Evolutionary conservation across 1,140 invertebrate species (phyloP), one percentile per base, ranked within the genome.

Genomic region (Ruditapes philippinarum): DNA sequence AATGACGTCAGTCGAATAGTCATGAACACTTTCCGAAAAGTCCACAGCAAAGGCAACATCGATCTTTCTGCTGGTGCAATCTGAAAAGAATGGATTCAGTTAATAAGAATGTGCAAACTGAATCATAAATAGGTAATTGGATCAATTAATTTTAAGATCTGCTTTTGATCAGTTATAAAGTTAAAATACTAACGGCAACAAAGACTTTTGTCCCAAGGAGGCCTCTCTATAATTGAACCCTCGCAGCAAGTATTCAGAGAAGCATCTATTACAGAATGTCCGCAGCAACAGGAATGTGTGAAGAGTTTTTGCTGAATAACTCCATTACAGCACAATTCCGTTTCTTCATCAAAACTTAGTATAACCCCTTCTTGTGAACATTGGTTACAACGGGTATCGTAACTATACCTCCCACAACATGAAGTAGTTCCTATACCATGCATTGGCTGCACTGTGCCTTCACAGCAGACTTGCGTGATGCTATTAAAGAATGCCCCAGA

Each of bases 21-120:
- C 57, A n/a, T 60, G 57, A 31, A 73, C 31, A 33, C 68, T 73
- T 73, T 73, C 68, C 4, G 68, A 73, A 9, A 38, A 33, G 31
- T 73, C 68, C 5, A 31, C 68, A 73, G n/a, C 68, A 19, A 73
- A 14, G 19, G 68, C 68, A 73, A 73, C 38, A n/a, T 73, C 68
- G 11, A 73, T 17, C 36, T 40, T 14, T 5, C 68, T 31, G 33
- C 36, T 73, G 7, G 25, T 73, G n/a, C 68, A 73, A 33, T 33
- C 68, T 73, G 68, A 9, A 73, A 73, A 14, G 25, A 33, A 73
- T 9, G 36, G 25, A 9, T 9, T 12, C 49, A 22, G 22, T 51
- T 51, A 51, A 11, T 12, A 9, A 11, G 9, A 22, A 9, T 9
- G 49, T 51, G 9, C 9, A 11, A 51, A 11, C 9, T 51, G 9